Percentiles rank a stretch among this genome's conserved stretches.
Conservation (phyloP, 2,888 invertebrate species). For the Polietes domitor region DNA sequence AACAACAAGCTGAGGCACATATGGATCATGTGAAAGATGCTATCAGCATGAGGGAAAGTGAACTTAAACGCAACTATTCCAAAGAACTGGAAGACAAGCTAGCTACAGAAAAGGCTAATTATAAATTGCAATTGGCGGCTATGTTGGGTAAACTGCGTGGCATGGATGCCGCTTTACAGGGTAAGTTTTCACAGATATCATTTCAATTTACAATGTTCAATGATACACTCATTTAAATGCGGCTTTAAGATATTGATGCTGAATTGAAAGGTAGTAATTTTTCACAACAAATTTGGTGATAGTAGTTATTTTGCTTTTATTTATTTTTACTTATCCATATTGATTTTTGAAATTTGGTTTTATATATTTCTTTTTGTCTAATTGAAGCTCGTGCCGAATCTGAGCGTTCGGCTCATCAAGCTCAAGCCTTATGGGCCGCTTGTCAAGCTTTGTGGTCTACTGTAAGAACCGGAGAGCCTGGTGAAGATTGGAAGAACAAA, state of each 20-base stretch:
- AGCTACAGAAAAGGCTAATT: slow-evolving; percentile 85
- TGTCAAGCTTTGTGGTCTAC: slow-evolving; percentile 92
- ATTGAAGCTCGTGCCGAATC: slow-evolving; percentile 85
- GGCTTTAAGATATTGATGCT: slow-evolving; percentile 79
- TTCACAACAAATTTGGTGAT: not conserved
- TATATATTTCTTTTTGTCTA: not conserved
- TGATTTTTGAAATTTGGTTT: not conserved
- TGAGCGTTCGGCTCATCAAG: slow-evolving; percentile 88
- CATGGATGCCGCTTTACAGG: slow-evolving; percentile 88
- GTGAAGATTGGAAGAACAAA: slow-evolving; percentile 83
- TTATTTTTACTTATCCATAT: too few relatives aligned
- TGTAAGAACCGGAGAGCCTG: slow-evolving; percentile 85
- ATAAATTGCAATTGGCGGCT: slow-evolving; percentile 87
- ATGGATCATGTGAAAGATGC: slow-evolving; percentile 90
- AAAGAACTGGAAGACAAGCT: slow-evolving; percentile 86
- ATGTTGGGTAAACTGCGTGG: slow-evolving; percentile 89
- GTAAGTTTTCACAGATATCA: slow-evolving; percentile 80
- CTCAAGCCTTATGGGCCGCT: slow-evolving; percentile 96
- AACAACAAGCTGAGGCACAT: slow-evolving; percentile 93
- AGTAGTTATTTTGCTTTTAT: too few relatives aligned
- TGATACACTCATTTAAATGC: slow-evolving; percentile 67
- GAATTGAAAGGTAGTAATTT: slow-evolving; percentile 78
- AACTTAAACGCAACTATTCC: slow-evolving; percentile 82
- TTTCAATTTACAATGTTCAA: not conserved
- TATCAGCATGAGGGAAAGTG: slow-evolving; percentile 82